A percentile compares a stretch with the other conserved stretches of the same genome.
Conservation (phyloP, 2,113 vertebrate genomes). For the Ranitomeya variabilis region DNA sequence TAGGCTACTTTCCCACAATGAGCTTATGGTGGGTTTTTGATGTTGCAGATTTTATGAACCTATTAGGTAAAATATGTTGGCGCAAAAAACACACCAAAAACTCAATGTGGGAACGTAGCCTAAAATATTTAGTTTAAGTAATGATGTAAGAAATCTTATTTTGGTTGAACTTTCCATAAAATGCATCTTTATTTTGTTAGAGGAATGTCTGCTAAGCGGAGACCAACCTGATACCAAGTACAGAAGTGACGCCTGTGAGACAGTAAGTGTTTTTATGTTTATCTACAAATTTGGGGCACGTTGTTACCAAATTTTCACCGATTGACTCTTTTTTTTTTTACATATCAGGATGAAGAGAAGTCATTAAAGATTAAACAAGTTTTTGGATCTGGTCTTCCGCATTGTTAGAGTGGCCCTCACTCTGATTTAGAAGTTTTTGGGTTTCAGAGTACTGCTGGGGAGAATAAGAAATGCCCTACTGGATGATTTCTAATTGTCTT, state of each 20-base stretch:
- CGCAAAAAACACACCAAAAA: no score
- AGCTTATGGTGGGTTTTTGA: no score
- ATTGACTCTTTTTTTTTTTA: neutral
- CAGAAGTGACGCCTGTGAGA: constrained; percentile 22
- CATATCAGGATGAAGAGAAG: constrained; percentile 52
- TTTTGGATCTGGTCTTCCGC: neutral
- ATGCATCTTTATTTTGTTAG: neutral
- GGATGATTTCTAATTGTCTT: no score
- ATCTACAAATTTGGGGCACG: neutral
- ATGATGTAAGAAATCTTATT: neutral
- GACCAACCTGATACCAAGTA: neutral
- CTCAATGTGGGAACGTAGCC: no score
- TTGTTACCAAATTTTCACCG: neutral
- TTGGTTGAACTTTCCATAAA: neutral
- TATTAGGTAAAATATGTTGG: no score
- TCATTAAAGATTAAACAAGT: neutral
- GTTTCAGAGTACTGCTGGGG: no score
- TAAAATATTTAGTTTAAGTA: neutral
- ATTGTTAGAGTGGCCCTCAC: neutral
- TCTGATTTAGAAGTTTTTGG: no score
- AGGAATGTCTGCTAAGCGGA: neutral
- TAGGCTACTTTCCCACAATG: no score
- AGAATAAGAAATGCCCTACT: no score
- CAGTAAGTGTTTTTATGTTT: neutral
- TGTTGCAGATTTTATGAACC: no score